Conservation (phyloP, 2,888 invertebrate species). For the Oscheius sp. region DNA sequence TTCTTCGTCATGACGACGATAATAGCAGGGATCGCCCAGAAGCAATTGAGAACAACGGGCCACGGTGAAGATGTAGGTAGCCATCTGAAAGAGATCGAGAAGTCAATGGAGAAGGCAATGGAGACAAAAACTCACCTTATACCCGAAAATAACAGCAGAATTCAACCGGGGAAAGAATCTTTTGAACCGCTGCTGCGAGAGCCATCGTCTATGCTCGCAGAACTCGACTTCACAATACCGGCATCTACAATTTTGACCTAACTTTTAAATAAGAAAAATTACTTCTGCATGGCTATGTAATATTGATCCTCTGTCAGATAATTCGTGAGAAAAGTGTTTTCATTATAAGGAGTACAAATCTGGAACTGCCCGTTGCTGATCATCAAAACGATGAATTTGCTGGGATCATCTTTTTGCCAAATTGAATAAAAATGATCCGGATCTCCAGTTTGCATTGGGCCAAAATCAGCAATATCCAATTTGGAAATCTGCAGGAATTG, state of each 20-base stretch:
- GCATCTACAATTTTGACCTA: too few species aligned
- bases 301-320: too few species aligned
- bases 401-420: not conserved
- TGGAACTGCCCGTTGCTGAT: not conserved
- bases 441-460: slow-evolving; percentile 16
- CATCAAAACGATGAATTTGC: not conserved
- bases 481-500: not conserved
- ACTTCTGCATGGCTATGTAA: not conserved
- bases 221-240: slow-evolving; percentile 7
- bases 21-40: too few species aligned
- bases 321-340: too few species aligned
- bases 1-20: too few species aligned
- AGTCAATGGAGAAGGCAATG: too few species aligned
- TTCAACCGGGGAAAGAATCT: not conserved
- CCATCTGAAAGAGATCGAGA: too few species aligned
- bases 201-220: slow-evolving; percentile 2
- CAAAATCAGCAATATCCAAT: not conserved
- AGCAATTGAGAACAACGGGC: too few species aligned
- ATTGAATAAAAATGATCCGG: not conserved
- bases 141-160: not conserved
- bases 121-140: too few species aligned
- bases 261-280: not conserved
- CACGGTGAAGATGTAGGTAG: too few species aligned
- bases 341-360: not conserved
- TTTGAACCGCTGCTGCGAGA: slow-evolving; percentile 3